Evolutionary conservation across 1,140 invertebrate genomes (phyloP), one percentile per base, ranked within the genome.

Genomic region (Papilio glaucus): DNA sequence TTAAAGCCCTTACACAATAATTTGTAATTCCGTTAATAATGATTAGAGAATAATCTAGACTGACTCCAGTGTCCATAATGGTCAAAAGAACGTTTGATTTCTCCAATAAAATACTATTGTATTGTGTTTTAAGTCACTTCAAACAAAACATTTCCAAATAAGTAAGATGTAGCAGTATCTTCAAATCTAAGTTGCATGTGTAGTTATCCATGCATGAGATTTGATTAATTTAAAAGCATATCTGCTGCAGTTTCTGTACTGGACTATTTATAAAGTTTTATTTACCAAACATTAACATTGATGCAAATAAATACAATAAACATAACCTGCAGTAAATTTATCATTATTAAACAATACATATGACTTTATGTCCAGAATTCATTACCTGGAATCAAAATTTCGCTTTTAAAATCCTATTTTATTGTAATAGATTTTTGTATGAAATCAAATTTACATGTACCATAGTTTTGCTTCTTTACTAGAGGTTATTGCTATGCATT

Each of bases 1-100:
- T 26, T 41, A 18, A 69, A 69, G 67, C 45, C 67, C 67, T 69
- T 69, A 69, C 67, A 49, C 42, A 42, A 69, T 53, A 53, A 49
- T 26, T 53, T 69, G 24, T 37, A 69, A 69, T 38, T 45, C 39
- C n/a, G 26, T 29, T 45, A 24, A 18, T 18, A 18, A 15, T 37
- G 24, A 53, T 49, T 15, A 18, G 21, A 67, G 65, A 69, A 69
- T 69, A 53, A 53, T 69, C 67, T 69, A 69, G 67, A 69, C 18
- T 21, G 62, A 39, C 37, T 38, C 62, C 62, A 65, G 38, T 65
- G 62, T 39, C 62, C 18, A 38, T 8, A 65, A 65, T 38, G 15
- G 37, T 9, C 6, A 12, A 29, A 26, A 21, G 6, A 45, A 68
- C n/a, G 6, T 26, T 26, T 24, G 9, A 57, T 26, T 57, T 24